phyloP scores from a whole-genome alignment of 2,888 invertebrate genomes.

The Gisinianus flammeolus region DNA sequence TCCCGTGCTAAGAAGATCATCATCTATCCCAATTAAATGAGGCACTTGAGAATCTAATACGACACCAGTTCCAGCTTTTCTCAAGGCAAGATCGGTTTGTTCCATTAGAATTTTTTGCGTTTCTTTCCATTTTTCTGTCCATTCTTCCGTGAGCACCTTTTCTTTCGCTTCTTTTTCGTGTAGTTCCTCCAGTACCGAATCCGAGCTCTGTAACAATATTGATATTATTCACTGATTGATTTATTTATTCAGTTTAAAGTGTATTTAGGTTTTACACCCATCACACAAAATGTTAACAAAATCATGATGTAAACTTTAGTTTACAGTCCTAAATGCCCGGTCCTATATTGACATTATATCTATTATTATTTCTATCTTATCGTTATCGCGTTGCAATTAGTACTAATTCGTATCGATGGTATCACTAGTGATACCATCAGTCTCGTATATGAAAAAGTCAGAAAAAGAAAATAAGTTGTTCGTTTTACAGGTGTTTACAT shows the following conservation, averaged over 20 bases:
- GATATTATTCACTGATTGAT: neutral
- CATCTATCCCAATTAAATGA: slow-evolving; percentile 89
- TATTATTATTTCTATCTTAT: too few relatives aligned
- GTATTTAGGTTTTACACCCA: too few relatives aligned
- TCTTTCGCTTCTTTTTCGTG: slow-evolving; percentile 88
- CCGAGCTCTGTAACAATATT: slow-evolving; percentile 60
- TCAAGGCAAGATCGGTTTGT: slow-evolving; percentile 81
- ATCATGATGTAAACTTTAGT: neutral
- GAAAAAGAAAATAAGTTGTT: too few relatives aligned
- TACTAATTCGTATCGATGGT: too few relatives aligned
- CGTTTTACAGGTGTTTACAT: too few relatives aligned
- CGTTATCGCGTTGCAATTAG: too few relatives aligned
- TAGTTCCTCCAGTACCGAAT: slow-evolving; percentile 75
- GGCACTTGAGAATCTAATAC: slow-evolving; percentile 90
- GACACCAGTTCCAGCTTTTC: slow-evolving; percentile 87
- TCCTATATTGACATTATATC: too few relatives aligned
- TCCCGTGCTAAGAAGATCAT: slow-evolving; percentile 80
- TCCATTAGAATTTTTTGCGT: slow-evolving; percentile 87
- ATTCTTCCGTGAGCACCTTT: slow-evolving; percentile 83
- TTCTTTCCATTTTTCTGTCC: slow-evolving; percentile 92
- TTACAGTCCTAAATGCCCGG: too few relatives aligned
- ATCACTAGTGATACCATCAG: too few relatives aligned
- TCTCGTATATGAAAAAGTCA: too few relatives aligned
- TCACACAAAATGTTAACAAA: neutral
- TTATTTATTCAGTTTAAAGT: neutral